Base-by-base conservation (phyloP, 2,797 vertebrate species). In the Urocyon cinereoargenteus region DNA sequence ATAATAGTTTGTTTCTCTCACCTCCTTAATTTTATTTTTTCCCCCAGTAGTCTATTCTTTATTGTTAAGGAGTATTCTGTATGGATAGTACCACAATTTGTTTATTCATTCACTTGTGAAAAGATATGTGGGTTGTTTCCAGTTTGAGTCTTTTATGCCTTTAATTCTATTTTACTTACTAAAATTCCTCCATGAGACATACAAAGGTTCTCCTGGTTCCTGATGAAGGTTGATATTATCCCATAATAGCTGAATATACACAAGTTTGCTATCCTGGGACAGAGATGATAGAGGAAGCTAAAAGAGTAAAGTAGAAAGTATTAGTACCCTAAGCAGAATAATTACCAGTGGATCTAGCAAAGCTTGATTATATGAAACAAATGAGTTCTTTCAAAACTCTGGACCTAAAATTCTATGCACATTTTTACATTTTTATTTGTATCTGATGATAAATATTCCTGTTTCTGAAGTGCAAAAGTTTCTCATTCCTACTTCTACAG, bases 171-270 rank as follows among this genome's bases (percentile, higher is more conserved):
- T 95, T 95, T 95, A 99, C 99, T 99, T 98, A 99, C 99, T 99
- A 81, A 99, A 98, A 87, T 98, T 99, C 96, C 99, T 99, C 99
- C 99, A 99, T 68, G 99, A 99, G 83, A 99, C 98, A 98, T 99
- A 99, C 2, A 99, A 99, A 4, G 99, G 99, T 15, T 99, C 99
- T 72, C 99, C 99, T 0, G 99, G 99, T 82, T 99, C 99, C 97
- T 99, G 99, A 97, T 99, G 99, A 87, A 99, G 99, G 97, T 99
- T 99, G 97, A 99, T 99, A 97, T 99, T 99, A 98, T 99, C 99
- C 99, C 99, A 99, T 49, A 99, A 98, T 51, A 99, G 98, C 95
- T 99, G 99, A 94, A 99, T 98, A 53, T 98, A 99, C 0, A 99
- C 99, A 91, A 99, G 99, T 98, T 99, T 99, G 98, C 99, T 99